These are phyloP conservation scores for Musca vetustissima DNA, from an alignment of 1,140 invertebrate species.

Conservation along the genomic window DNA sequence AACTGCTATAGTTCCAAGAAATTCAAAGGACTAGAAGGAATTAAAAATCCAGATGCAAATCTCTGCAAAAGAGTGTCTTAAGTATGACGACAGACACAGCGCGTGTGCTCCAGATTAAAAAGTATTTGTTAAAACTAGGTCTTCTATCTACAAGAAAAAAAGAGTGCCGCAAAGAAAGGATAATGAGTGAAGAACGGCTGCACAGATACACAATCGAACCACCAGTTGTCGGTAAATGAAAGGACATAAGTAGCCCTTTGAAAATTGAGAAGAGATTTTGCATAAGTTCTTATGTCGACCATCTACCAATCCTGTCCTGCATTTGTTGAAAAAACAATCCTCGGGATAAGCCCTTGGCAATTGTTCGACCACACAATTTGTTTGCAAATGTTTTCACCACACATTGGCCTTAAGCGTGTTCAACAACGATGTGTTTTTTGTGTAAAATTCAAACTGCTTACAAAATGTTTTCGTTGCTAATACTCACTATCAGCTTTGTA, in stretches of 20 bases:
- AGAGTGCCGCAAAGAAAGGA: too few relatives aligned
- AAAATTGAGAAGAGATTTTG: slow-evolving; percentile 7
- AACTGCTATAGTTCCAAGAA: slow-evolving; percentile 2
- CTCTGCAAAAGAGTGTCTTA: background rate
- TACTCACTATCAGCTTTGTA: too few relatives aligned
- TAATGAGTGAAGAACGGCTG: too few relatives aligned
- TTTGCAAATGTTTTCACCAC: slow-evolving; percentile 18
- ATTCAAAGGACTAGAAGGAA: background rate
- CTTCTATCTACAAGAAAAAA: background rate
- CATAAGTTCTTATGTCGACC: slow-evolving; percentile 1
- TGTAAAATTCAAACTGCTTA: too few relatives aligned
- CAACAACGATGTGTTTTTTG: too few relatives aligned
- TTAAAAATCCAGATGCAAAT: slow-evolving; percentile 12
- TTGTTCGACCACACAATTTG: background rate
- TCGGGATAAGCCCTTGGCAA: background rate
- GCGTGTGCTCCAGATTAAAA: slow-evolving; percentile 19
- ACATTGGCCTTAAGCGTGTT: background rate
- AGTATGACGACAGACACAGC: background rate
- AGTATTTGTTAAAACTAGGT: slow-evolving; percentile 14
- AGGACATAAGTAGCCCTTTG: slow-evolving; percentile 7
- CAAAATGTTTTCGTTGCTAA: too few relatives aligned
- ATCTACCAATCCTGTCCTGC: background rate
- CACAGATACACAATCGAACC: background rate
- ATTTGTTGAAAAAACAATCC: background rate
- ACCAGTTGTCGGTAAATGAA: background rate